A percentile compares a stretch with the other conserved stretches of the same genome.
phyloP scores from a whole-genome alignment of 2,888 invertebrate genomes.

The Archaeoteleia sp. region DNA sequence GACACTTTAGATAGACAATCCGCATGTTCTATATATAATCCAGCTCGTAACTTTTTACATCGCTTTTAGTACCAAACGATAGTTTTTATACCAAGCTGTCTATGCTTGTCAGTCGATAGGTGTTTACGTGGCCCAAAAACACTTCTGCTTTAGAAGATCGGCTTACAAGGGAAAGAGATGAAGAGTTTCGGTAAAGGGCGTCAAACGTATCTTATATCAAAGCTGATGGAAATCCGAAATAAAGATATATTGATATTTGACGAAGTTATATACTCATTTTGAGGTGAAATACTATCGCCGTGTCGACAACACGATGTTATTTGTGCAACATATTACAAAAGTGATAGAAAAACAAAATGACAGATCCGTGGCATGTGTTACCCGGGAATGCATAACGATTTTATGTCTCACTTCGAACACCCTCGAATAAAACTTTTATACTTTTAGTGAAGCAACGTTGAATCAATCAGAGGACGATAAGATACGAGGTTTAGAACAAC shows the following conservation, averaged over 20 bases:
- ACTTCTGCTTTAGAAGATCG: slow-evolving; percentile 61
- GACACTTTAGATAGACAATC: slow-evolving; percentile 4
- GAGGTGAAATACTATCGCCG: slow-evolving; percentile 13
- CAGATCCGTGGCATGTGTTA: neutral
- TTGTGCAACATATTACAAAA: slow-evolving; percentile 9
- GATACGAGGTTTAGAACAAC: too few relatives aligned
- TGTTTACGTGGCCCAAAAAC: slow-evolving; percentile 65
- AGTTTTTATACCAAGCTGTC: slow-evolving; percentile 54
- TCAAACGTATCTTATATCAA: slow-evolving; percentile 70
- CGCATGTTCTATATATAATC: neutral
- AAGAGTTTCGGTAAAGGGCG: slow-evolving; percentile 57
- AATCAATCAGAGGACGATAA: neutral
- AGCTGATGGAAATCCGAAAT: slow-evolving; percentile 60
- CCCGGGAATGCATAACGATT: neutral
- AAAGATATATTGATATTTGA: slow-evolving; percentile 61
- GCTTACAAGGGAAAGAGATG: slow-evolving; percentile 23
- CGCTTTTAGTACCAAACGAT: neutral
- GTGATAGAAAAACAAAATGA: slow-evolving; percentile 4
- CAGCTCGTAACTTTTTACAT: slow-evolving; percentile 1
- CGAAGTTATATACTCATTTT: slow-evolving; percentile 30
- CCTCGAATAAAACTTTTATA: neutral
- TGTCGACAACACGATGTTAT: slow-evolving; percentile 12
- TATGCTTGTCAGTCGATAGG: slow-evolving; percentile 64
- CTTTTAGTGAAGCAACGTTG: neutral
- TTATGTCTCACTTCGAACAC: neutral